Conservation (phyloP, 1,140 invertebrate genomes). For the Bemisia tabaci region DNA sequence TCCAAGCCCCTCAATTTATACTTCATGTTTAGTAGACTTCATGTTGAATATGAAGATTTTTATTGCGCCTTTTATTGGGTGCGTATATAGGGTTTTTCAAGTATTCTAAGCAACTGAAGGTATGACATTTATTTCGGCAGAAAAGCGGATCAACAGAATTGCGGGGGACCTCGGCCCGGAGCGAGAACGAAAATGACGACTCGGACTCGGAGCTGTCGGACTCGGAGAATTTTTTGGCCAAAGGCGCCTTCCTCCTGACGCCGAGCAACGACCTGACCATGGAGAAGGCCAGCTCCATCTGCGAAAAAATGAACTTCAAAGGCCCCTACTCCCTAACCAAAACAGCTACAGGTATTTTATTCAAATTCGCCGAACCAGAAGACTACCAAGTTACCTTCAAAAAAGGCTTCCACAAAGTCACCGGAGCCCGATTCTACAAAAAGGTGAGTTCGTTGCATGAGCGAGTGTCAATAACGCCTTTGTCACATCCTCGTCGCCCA, state of each 20-base stretch:
- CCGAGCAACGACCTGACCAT: constrained; percentile 68
- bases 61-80: too few species aligned
- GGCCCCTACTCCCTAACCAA: constrained; percentile 69
- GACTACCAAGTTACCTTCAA: constrained; percentile 72
- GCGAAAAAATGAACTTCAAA: constrained; percentile 74
- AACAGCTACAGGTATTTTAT: constrained; percentile 72
- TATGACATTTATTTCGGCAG: background rate
- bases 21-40: too few species aligned
- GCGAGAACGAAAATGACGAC: constrained; percentile 19
- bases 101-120: too few species aligned
- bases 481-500: background rate
- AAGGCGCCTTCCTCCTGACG: constrained; percentile 63
- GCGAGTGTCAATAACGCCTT: constrained; percentile 3
- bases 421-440: constrained; percentile 57
- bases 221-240: constrained; percentile 31
- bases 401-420: constrained; percentile 73
- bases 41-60: too few species aligned
- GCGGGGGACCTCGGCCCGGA: background rate
- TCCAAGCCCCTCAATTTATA: too few species aligned
- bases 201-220: constrained; percentile 22
- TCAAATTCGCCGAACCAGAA: constrained; percentile 71
- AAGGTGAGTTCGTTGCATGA: constrained; percentile 39
- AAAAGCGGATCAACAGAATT: background rate
- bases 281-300: constrained; percentile 69
- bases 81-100: too few species aligned